phyloP scores from a whole-genome alignment of 2,888 invertebrate species.

The Rhaphigaster nebulosa region DNA sequence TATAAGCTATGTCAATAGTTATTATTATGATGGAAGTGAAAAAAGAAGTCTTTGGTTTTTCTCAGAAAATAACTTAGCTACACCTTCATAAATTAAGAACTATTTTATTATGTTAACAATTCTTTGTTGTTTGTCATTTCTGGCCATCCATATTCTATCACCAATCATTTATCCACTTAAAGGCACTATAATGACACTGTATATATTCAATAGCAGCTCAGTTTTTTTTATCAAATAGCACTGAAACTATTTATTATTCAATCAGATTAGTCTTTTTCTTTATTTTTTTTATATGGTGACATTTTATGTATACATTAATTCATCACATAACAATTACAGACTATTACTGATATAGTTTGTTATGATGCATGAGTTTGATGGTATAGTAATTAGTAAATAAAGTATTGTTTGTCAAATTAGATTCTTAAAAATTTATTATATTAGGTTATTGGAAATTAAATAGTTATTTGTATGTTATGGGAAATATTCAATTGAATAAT shows the following conservation, averaged over 20 bases:
- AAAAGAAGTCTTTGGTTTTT: constrained; percentile 40
- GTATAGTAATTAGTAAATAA: constrained; percentile 15
- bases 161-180: neutral
- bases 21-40: constrained; percentile 44
- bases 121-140: neutral
- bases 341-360: constrained; percentile 17
- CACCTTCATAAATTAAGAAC: neutral
- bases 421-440: neutral
- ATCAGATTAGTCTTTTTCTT: neutral
- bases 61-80: neutral
- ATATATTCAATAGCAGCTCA: neutral
- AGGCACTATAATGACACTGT: neutral
- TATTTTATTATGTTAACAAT: neutral
- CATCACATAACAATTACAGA: constrained; percentile 43
- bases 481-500: neutral
- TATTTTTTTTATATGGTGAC: neutral
- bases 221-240: neutral
- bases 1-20: constrained; percentile 40
- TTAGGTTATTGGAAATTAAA: neutral
- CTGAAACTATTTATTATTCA: neutral
- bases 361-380: constrained; percentile 39
- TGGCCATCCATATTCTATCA: neutral
- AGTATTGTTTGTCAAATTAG: constrained; percentile 16
- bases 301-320: neutral
- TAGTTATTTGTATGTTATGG: neutral